Evolutionary conservation across 2,113 vertebrate species (phyloP).

Genomic region (Xiphophorus maculatus): DNA sequence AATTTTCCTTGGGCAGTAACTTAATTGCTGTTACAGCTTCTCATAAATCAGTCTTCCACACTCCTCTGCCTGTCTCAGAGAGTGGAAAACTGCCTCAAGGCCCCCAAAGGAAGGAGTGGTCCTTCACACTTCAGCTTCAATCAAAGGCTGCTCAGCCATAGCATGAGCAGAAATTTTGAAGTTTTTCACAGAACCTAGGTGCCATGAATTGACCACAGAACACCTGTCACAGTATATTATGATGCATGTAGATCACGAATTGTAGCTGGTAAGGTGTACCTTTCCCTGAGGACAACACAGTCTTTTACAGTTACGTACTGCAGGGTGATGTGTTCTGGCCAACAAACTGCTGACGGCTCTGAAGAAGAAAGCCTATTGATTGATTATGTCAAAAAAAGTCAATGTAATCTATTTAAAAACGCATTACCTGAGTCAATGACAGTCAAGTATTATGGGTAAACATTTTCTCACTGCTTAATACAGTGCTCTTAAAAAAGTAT

Average conservation of each 20-base stretch:
- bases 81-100: constrained; percentile 47
- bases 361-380: constrained; percentile 35
- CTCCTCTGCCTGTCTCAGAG: constrained; percentile 32
- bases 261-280: constrained; percentile 50
- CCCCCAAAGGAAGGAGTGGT: constrained; percentile 46
- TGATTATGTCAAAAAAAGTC: constrained; percentile 51
- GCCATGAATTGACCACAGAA: constrained; percentile 62
- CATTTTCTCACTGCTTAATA: neutral
- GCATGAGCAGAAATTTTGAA: constrained; percentile 56
- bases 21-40: constrained; percentile 48
- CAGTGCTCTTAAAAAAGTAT: neutral
- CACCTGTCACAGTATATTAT: constrained; percentile 62
- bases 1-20: constrained; percentile 41
- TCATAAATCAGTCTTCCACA: constrained; percentile 44
- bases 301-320: constrained; percentile 49
- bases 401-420: neutral
- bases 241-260: constrained; percentile 50
- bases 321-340: constrained; percentile 42
- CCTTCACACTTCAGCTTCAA: constrained; percentile 69
- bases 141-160: constrained; percentile 45
- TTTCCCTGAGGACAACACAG: constrained; percentile 46
- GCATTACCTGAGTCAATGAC: neutral
- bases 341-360: constrained; percentile 25
- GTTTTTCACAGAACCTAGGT: constrained; percentile 41
- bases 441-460: too few species aligned